A percentile compares a stretch with the other conserved stretches of the same genome.
phyloP scores from a whole-genome alignment of 2,797 vertebrate genomes.

The Nannoperca australis region DNA sequence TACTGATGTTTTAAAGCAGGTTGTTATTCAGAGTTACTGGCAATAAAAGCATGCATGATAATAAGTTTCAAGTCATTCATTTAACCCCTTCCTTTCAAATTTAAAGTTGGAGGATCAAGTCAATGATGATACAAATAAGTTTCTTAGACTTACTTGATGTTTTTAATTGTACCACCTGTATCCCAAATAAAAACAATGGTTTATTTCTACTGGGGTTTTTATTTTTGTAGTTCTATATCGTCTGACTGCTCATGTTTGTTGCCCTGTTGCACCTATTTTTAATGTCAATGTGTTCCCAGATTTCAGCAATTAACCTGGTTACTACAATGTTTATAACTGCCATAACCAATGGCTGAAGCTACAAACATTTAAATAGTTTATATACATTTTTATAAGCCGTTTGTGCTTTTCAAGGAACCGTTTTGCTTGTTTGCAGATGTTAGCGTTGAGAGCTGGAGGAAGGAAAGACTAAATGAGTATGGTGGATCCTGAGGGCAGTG shows the following conservation, averaged over 20 bases:
- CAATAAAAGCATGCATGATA: not conserved
- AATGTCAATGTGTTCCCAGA: not conserved
- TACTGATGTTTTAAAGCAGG: too few relatives aligned
- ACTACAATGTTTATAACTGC: not conserved
- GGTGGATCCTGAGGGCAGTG: constrained; percentile 62
- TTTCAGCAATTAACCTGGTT: not conserved
- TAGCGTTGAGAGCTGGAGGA: constrained; percentile 23
- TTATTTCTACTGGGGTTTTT: not conserved
- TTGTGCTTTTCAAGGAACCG: constrained; percentile 28
- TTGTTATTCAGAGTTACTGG: not conserved
- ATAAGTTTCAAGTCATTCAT: not conserved
- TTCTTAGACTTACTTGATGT: not conserved
- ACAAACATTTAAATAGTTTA: not conserved
- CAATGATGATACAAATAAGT: not conserved
- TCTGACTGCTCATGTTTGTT: not conserved
- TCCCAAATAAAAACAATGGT: not conserved
- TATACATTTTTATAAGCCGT: not conserved
- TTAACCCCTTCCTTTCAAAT: not conserved
- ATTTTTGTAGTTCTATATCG: not conserved
- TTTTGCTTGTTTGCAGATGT: constrained; percentile 60
- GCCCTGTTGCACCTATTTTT: not conserved
- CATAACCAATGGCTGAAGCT: not conserved
- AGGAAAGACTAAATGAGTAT: constrained; percentile 46
- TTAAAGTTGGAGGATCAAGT: not conserved
- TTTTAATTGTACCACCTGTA: not conserved